These are phyloP conservation scores for Agrenia bidenticulata DNA, from an alignment of 2,888 invertebrate genomes.

Conservation along the genomic window DNA sequence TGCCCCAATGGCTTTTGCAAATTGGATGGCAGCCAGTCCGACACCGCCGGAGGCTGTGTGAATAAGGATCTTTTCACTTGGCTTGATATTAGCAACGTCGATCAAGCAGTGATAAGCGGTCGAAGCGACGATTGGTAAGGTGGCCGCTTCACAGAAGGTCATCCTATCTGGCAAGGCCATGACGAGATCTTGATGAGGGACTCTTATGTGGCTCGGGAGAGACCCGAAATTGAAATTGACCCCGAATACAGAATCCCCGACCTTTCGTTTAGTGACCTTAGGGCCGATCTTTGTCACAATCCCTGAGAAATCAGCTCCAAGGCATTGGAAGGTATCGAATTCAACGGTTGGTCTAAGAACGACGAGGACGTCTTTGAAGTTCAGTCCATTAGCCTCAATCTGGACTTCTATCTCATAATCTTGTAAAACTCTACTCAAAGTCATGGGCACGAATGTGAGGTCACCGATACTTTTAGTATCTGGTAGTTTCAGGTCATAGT, in stretches of 20 bases:
- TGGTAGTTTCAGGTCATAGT: constrained; percentile 22
- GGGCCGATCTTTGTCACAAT: constrained; percentile 23
- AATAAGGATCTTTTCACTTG: constrained; percentile 34
- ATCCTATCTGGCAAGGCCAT: not conserved
- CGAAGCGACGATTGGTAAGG: not conserved
- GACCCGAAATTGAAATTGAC: not conserved
- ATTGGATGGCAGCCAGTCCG: constrained; percentile 39
- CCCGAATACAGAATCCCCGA: constrained; percentile 32
- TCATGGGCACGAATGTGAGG: constrained; percentile 10
- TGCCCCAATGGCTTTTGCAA: constrained; percentile 35
- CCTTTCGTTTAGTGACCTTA: not conserved
- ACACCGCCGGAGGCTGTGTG: constrained; percentile 47
- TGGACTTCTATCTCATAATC: constrained; percentile 21
- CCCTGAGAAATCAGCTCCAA: constrained; percentile 28
- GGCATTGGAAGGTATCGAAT: constrained; percentile 17
- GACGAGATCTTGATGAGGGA: not conserved
- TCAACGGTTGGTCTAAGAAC: constrained; percentile 20
- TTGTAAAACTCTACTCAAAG: not conserved
- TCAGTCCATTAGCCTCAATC: constrained; percentile 17
- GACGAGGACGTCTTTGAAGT: constrained; percentile 22
- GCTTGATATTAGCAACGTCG: constrained; percentile 30
- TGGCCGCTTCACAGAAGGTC: constrained; percentile 1
- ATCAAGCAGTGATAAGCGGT: constrained; percentile 39
- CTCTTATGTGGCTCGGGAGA: not conserved
- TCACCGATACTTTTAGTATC: constrained; percentile 14